Base-by-base conservation (phyloP, 1,140 invertebrate species). In the Drepana arcuata region DNA sequence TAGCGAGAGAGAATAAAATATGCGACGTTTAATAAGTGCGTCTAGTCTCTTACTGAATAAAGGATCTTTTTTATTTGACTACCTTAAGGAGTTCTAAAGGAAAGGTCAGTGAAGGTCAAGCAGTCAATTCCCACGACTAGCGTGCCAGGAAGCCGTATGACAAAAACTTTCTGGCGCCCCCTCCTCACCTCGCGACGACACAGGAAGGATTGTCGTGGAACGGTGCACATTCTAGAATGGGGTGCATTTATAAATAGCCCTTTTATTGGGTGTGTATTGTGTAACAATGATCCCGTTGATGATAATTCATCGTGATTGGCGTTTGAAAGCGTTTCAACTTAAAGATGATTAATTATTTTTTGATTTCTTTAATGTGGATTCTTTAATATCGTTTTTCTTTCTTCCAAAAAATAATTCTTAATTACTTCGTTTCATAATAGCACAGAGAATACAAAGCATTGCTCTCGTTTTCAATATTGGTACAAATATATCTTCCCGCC, bases 51-150 rank as follows among this genome's bases (percentile, higher is more conserved):
- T 13, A 18, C n/a, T n/a, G n/a, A n/a, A n/a, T n/a, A n/a, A n/a
- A n/a, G n/a, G n/a, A n/a, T n/a, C 12, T 3, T 24, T 10, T 21
- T 34, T 10, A 7, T 26, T 25, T 34, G 33, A 25, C 33, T 34
- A 12, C 15, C 16, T 13, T 28, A 10, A 14, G 30, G 26, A 3
- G 32, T 11, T 5, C 11, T 35, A 42, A 38, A 13, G 25, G 34
- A 49, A 43, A 49, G 47, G 47, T 44, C 40, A 39, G 38, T 38
- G 41, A 41, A 40, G 40, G 40, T 31, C 25, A 28, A 24, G 24
- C 27, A 12, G 7, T 24, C 10, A 12, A 25, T 28, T 52, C 51
- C 47, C 51, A 55, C 47, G 49, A 11, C 27, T 44, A 21, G 14
- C 45, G 23, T 30, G 32, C 14, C 21, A 39, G 40, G 47, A 55